Conservation (phyloP, 2,797 vertebrate species). For the Eupleurogrammus muticus region DNA sequence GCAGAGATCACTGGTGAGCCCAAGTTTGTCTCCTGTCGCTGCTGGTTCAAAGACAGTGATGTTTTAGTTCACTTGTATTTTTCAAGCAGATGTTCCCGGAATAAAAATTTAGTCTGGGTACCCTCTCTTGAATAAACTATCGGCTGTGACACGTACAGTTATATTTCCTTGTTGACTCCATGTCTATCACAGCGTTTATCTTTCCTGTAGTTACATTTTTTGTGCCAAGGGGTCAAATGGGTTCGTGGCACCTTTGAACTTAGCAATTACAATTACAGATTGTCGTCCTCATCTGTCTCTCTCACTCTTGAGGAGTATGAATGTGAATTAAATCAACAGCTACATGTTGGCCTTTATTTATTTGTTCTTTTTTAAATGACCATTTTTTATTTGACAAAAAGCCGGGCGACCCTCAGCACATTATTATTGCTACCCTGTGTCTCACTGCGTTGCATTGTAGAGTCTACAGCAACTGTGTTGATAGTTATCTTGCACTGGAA, state of each 20-base stretch:
- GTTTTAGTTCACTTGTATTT: not conserved
- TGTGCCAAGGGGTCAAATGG: constrained; percentile 62
- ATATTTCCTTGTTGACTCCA: constrained; percentile 7
- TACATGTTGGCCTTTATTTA: constrained; percentile 24
- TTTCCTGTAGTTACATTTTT: constrained; percentile 67
- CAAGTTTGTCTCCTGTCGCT: not conserved
- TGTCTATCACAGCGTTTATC: constrained; percentile 49
- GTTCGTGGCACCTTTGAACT: constrained; percentile 66
- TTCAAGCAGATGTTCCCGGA: constrained; percentile 2
- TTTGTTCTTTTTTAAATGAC: constrained; percentile 12
- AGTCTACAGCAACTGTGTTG: constrained; percentile 17
- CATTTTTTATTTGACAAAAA: constrained; percentile 31
- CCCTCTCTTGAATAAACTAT: no score
- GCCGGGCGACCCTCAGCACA: constrained; percentile 22
- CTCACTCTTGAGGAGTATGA: constrained; percentile 48
- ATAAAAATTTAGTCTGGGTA: not conserved
- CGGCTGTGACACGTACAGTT: constrained; percentile 3
- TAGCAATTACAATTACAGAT: constrained; percentile 69
- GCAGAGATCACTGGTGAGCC: not conserved
- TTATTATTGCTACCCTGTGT: constrained; percentile 29
- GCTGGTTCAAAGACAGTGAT: not conserved
- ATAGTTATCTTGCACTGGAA: constrained; percentile 52
- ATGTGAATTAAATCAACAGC: constrained; percentile 54
- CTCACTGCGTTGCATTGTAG: constrained; percentile 32
- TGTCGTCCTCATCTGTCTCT: constrained; percentile 67